Percentiles rank a stretch among this genome's conserved stretches.
phyloP scores from a whole-genome alignment of 2,888 invertebrate genomes.

The Brassicogethes aeneus region DNA sequence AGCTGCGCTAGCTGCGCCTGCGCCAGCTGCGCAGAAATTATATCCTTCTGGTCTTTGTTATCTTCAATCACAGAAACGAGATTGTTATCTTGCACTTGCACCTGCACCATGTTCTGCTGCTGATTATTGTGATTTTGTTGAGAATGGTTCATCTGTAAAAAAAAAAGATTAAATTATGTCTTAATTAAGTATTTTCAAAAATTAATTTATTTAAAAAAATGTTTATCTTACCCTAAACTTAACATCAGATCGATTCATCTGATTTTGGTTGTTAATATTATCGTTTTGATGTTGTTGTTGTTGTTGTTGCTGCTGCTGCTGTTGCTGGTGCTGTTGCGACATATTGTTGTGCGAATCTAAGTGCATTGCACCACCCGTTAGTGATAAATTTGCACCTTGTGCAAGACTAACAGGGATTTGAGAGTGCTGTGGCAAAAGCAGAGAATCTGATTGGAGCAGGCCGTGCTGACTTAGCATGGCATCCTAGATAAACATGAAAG shows the following conservation, averaged over 20 bases:
- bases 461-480: constrained; percentile 49
- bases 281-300: no score
- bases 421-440: constrained; percentile 37
- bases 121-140: constrained; percentile 26
- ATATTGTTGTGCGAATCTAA: constrained; percentile 30
- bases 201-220: neutral
- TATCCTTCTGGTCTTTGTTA: constrained; percentile 38
- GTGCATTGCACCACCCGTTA: constrained; percentile 34
- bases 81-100: constrained; percentile 41
- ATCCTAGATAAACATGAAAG: constrained; percentile 28
- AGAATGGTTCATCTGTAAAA: constrained; percentile 11
- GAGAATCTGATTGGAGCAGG: constrained; percentile 36
- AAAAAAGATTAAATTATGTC: neutral
- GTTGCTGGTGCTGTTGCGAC: constrained; percentile 21
- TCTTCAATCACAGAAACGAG: constrained; percentile 40
- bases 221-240: no score
- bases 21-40: constrained; percentile 31
- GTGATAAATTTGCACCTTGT: constrained; percentile 36
- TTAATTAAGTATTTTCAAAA: neutral
- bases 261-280: constrained; percentile 19
- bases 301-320: no score
- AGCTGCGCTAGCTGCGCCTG: constrained; percentile 42
- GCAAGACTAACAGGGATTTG: constrained; percentile 39
- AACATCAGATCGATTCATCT: constrained; percentile 17
- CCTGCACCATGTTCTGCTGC: constrained; percentile 39